Conservation (phyloP, 2,113 vertebrate genomes). For the Xiphophorus couchianus region DNA sequence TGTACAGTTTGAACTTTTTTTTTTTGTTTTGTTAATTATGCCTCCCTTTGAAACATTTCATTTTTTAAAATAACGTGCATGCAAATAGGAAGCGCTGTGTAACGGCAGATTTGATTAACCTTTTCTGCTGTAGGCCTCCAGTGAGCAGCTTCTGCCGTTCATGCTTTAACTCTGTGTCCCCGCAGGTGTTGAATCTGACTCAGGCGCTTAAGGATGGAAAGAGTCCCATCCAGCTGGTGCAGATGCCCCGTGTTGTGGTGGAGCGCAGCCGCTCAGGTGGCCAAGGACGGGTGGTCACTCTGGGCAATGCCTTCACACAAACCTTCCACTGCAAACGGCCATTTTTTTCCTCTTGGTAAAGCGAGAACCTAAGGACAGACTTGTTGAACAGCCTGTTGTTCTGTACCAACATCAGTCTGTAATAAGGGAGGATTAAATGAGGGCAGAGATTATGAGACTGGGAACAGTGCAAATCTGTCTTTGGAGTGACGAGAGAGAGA, state of each 20-base stretch:
- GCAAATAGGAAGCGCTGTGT: not conserved
- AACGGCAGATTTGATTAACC: not conserved
- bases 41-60: not conserved
- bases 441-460: not conserved
- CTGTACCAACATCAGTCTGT: not conserved
- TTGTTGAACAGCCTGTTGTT: not conserved
- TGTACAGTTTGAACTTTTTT: not conserved
- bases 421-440: constrained; percentile 4
- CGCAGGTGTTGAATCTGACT: constrained; percentile 92
- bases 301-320: constrained; percentile 91
- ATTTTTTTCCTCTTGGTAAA: constrained; percentile 96
- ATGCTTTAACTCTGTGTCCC: not conserved
- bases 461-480: constrained; percentile 2
- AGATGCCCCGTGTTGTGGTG: constrained; percentile 96
- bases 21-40: not conserved
- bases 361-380: not conserved
- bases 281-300: constrained; percentile 89
- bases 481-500: not conserved
- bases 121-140: not conserved
- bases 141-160: not conserved
- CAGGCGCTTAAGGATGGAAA: constrained; percentile 92
- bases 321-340: constrained; percentile 96
- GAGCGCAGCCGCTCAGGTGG: constrained; percentile 87
- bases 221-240: constrained; percentile 93
- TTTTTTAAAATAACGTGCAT: not conserved